These are phyloP conservation scores for Petrocephalus schoutedeni DNA, from an alignment of 2,797 vertebrate species.

Conservation along the genomic window DNA sequence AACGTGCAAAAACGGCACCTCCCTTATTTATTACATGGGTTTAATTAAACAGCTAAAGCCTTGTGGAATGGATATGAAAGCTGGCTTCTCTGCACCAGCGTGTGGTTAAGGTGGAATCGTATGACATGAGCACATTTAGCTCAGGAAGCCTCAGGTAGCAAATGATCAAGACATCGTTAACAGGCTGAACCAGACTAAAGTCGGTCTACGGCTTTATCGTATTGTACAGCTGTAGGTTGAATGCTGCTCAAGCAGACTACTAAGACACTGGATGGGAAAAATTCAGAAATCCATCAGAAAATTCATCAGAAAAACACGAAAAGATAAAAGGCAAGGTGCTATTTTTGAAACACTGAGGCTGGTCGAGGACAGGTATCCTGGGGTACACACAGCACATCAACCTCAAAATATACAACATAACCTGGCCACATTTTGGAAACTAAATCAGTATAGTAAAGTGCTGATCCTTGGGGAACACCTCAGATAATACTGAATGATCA, in stretches of 20 bases:
- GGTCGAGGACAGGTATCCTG: background rate
- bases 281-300: background rate
- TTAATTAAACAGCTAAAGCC: constrained; percentile 17
- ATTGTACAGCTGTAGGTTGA: background rate
- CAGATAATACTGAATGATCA: background rate
- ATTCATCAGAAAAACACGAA: background rate
- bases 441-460: background rate
- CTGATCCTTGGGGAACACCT: background rate
- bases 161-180: background rate
- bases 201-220: background rate
- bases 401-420: background rate
- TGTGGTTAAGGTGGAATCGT: background rate
- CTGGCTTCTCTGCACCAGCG: background rate
- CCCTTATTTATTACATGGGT: background rate
- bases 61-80: background rate
- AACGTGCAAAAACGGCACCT: constrained; percentile 12
- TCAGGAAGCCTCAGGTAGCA: background rate
- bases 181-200: background rate
- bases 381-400: background rate
- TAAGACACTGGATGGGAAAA: background rate
- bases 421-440: background rate
- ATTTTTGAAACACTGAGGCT: background rate
- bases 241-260: background rate
- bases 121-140: background rate
- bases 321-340: background rate